Evolutionary conservation across 2,113 vertebrate genomes (phyloP).

Genomic region (Entosphenus tridentatus): DNA sequence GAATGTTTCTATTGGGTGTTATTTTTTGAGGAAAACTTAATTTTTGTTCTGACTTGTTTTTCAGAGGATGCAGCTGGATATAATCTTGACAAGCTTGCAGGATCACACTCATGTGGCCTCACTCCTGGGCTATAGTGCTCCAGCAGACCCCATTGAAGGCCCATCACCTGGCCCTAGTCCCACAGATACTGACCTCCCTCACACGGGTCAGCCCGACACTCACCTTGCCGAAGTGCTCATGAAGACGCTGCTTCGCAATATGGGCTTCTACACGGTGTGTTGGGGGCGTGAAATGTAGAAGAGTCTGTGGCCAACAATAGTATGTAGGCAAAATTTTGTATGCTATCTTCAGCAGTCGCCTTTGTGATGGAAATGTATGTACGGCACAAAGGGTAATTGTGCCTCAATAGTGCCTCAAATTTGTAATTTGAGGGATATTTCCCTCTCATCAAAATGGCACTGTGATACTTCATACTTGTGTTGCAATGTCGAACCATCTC

Average conservation of each 20-base stretch:
- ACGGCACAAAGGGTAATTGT: not conserved
- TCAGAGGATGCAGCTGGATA: slow-evolving; percentile 90
- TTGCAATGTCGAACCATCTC: too few relatives aligned
- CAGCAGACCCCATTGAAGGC: slow-evolving; percentile 44
- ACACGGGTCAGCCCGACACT: slow-evolving; percentile 56
- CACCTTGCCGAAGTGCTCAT: slow-evolving; percentile 91
- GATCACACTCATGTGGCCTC: slow-evolving; percentile 94
- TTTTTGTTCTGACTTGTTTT: not conserved
- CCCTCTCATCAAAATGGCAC: not conserved
- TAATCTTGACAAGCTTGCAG: slow-evolving; percentile 85
- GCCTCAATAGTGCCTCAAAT: not conserved
- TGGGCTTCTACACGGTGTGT: slow-evolving; percentile 89
- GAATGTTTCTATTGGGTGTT: slow-evolving; percentile 6
- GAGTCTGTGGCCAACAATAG: too few relatives aligned
- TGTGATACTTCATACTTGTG: not conserved
- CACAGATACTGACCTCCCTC: slow-evolving; percentile 19
- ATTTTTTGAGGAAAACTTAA: not conserved
- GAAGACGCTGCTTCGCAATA: slow-evolving; percentile 86
- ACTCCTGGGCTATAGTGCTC: slow-evolving; percentile 69
- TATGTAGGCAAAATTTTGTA: too few relatives aligned
- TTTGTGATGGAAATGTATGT: not conserved
- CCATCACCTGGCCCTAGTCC: slow-evolving; percentile 29
- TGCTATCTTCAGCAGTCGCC: too few relatives aligned
- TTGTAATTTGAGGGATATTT: not conserved
- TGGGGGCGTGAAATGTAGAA: too few relatives aligned